These are phyloP conservation scores for Minunthozetes semirufus DNA, from an alignment of 2,888 invertebrate species.

Conservation along the genomic window DNA sequence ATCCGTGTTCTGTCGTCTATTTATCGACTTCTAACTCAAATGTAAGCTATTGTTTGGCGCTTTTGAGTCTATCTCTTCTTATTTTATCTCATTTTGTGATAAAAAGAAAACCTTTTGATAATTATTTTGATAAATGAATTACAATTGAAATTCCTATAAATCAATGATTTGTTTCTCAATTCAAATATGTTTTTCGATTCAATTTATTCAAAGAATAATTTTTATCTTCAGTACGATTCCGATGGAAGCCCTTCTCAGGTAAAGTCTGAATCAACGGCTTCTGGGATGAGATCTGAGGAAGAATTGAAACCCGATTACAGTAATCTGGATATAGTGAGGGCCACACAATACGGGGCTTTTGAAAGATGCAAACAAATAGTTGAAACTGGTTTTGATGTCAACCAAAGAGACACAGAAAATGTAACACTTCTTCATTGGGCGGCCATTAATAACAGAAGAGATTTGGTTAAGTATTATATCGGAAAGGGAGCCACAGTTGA, in stretches of 20 bases:
- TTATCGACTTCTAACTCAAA: background rate
- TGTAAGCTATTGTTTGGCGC: background rate
- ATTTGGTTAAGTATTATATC: slow-evolving; percentile 81
- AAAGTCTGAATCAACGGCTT: background rate
- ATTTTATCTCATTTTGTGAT: background rate
- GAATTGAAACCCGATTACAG: background rate
- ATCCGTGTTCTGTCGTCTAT: slow-evolving; percentile 10
- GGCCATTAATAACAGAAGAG: slow-evolving; percentile 90
- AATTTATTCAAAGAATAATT: too few relatives aligned
- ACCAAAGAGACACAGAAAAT: slow-evolving; percentile 81
- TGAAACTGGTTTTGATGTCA: slow-evolving; percentile 87
- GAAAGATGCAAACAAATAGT: slow-evolving; percentile 63
- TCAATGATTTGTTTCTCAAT: background rate
- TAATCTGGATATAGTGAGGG: slow-evolving; percentile 72
- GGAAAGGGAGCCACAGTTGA: slow-evolving; percentile 81
- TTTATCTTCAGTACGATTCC: background rate
- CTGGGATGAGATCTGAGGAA: background rate
- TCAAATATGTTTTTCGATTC: too few relatives aligned
- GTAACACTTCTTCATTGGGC: slow-evolving; percentile 99
- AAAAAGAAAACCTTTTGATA: background rate
- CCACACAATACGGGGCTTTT: slow-evolving; percentile 91
- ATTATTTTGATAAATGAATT: too few relatives aligned
- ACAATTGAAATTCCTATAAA: too few relatives aligned
- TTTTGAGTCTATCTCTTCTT: background rate
- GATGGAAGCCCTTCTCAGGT: background rate